phyloP scores from a whole-genome alignment of 2,888 invertebrate genomes.

The Yponomeuta malinellus region DNA sequence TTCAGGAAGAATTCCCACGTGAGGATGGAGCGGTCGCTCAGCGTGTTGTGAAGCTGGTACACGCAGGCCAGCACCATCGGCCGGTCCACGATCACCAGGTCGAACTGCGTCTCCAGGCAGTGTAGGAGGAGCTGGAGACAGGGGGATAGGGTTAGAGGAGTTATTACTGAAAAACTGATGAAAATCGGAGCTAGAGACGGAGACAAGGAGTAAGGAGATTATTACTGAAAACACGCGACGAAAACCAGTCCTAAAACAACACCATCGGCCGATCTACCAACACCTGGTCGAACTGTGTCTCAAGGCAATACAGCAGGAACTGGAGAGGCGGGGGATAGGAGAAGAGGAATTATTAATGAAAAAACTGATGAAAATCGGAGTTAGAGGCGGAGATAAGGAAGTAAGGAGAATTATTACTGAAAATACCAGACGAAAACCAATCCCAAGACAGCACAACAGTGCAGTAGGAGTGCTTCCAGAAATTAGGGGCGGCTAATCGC shows the following conservation, averaged over 20 bases:
- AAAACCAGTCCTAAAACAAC: conserved; percentile 47
- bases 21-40: conserved; percentile 92
- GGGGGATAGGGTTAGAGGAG: background rate
- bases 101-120: conserved; percentile 98
- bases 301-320: conserved; percentile 92
- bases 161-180: background rate
- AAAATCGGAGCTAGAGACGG: too few species aligned
- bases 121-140: conserved; percentile 83
- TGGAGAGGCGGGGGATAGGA: too few species aligned
- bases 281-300: conserved; percentile 98
- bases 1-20: conserved; percentile 99
- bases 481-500: too few species aligned
- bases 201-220: too few species aligned
- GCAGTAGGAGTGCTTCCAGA: too few species aligned
- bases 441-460: too few species aligned
- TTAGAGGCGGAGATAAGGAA: too few species aligned
- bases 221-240: too few species aligned
- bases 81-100: conserved; percentile 96
- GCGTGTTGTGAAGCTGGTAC: conserved; percentile 94
- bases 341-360: too few species aligned
- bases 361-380: too few species aligned
- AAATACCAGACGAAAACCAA: too few species aligned
- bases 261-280: conserved; percentile 98
- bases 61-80: conserved; percentile 97
- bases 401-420: too few species aligned